Evolutionary conservation across 2,888 invertebrate genomes (phyloP).

Genomic region (Melinaea marsaeus): DNA sequence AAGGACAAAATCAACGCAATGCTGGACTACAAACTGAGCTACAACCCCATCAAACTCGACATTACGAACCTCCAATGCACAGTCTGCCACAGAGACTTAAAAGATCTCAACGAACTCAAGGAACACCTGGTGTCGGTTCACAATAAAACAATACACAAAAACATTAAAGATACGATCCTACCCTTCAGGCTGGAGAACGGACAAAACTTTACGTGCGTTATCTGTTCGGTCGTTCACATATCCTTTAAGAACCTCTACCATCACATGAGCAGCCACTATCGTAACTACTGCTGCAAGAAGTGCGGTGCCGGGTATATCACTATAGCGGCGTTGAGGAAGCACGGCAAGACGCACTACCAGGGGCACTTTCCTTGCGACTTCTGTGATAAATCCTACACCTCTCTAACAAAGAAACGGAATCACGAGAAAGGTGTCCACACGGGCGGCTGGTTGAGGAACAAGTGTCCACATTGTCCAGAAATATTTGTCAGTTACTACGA

Average conservation of each 20-base stretch:
- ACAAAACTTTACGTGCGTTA: slow-evolving; percentile 59
- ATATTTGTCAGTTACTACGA: slow-evolving; percentile 72
- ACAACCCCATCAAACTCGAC: slow-evolving; percentile 70
- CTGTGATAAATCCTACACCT: slow-evolving; percentile 75
- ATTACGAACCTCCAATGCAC: slow-evolving; percentile 62
- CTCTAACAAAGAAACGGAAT: slow-evolving; percentile 65
- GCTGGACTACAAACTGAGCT: slow-evolving; percentile 71
- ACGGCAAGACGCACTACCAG: slow-evolving; percentile 68
- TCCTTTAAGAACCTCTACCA: slow-evolving; percentile 70
- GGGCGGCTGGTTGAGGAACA: slow-evolving; percentile 70
- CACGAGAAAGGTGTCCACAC: slow-evolving; percentile 70
- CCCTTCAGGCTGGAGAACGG: slow-evolving; percentile 67
- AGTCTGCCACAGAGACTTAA: slow-evolving; percentile 56
- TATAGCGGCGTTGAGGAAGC: slow-evolving; percentile 67
- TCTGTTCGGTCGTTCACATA: slow-evolving; percentile 65
- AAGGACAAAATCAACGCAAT: slow-evolving; percentile 68
- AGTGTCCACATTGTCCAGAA: slow-evolving; percentile 67
- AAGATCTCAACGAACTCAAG: slow-evolving; percentile 60
- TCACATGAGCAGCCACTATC: slow-evolving; percentile 72
- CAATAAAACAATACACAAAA: slow-evolving; percentile 58
- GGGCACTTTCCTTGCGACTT: slow-evolving; percentile 75
- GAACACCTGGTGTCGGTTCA: slow-evolving; percentile 58
- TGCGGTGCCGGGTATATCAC: slow-evolving; percentile 69
- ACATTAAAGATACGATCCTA: slow-evolving; percentile 69
- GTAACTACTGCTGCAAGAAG: slow-evolving; percentile 70